These are phyloP conservation scores for Nephrocerus scutellatus DNA, from an alignment of 2,888 invertebrate species.

Conservation along the genomic window DNA sequence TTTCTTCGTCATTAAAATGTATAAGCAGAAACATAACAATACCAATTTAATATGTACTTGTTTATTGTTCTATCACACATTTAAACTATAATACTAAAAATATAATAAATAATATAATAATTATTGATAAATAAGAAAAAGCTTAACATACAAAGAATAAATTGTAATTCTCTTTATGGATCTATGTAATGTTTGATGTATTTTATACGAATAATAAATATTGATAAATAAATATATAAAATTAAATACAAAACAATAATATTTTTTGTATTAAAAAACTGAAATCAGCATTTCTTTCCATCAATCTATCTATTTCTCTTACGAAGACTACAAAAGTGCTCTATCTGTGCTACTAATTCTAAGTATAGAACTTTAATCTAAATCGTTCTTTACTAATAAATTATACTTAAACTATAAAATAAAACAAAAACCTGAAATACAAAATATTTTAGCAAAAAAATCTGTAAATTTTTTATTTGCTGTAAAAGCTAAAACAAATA, in stretches of 20 bases:
- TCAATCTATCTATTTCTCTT: conserved; percentile 8
- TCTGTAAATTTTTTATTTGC: too few species aligned
- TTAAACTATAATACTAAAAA: conserved; percentile 11
- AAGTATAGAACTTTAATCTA: too few species aligned
- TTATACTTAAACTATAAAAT: conserved; percentile 9
- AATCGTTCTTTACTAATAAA: too few species aligned
- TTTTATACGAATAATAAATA: conserved; percentile 22
- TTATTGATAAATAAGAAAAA: too few species aligned
- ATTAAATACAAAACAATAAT: not conserved
- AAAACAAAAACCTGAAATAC: too few species aligned
- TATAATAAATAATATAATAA: conserved; percentile 5
- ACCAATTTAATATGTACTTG: conserved; percentile 4
- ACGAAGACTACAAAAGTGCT: conserved; percentile 13
- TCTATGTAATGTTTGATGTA: conserved; percentile 26
- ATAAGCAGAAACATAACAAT: conserved; percentile 12
- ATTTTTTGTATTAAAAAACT: conserved; percentile 21
- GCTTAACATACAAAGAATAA: conserved; percentile 1
- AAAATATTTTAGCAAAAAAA: too few species aligned
- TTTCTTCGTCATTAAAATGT: too few species aligned
- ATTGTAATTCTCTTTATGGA: conserved; percentile 7
- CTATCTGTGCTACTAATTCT: conserved; percentile 43
- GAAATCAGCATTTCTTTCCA: conserved; percentile 20
- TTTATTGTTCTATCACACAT: conserved; percentile 7
- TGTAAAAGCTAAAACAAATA: too few species aligned
- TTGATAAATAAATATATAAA: not conserved